Base-by-base conservation (phyloP, 2,113 vertebrate species). In the Epinephelus cyanopodus region DNA sequence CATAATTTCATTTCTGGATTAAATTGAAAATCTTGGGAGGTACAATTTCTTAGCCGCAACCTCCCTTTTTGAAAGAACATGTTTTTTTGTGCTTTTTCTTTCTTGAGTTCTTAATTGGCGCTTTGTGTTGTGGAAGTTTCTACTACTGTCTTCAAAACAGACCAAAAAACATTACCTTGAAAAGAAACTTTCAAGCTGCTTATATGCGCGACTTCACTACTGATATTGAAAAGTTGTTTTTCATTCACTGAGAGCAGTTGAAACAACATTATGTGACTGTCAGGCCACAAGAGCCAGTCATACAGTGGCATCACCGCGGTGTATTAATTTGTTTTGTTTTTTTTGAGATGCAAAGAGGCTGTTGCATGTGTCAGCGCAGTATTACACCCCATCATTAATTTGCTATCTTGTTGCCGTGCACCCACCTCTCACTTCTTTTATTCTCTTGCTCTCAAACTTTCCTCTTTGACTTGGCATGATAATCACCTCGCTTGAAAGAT, bases 401-500 rank as follows among this genome's bases (percentile, higher is more conserved):
- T 85, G 37, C 61, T 37, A 64, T 81, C 77, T 72, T 71, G 48
- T 83, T 84, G 77, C 56, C 60, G 11, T 50, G 66, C 68, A 73
- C 17, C 50, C 63, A 68, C 45, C 54, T 70, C 80, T 75, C 57
- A 77, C 71, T 66, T 75, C 54, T 75, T 86, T 71, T 81, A 73
- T 77, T 79, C 56, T 58, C 42, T 42, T 9, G 3, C 56, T 61
- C 70, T 82, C 57, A 83, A 86, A 80, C 76, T 90, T 82, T 86
- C 48, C 72, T 70, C 53, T 83, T 76, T 84, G 54, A 69, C 75
- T 81, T 65, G 87, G 75, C 74, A 79, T 60, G 42, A 87, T 92
- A 92, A 92, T 92, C 78, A 85, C 77, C 65, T 78, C 77, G n/a
- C 84, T 79, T 84, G 73, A 90, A 83, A 77, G 67, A 87, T 62